Conservation (phyloP, 2,888 invertebrate genomes). For the Mechanitis messenoides region DNA sequence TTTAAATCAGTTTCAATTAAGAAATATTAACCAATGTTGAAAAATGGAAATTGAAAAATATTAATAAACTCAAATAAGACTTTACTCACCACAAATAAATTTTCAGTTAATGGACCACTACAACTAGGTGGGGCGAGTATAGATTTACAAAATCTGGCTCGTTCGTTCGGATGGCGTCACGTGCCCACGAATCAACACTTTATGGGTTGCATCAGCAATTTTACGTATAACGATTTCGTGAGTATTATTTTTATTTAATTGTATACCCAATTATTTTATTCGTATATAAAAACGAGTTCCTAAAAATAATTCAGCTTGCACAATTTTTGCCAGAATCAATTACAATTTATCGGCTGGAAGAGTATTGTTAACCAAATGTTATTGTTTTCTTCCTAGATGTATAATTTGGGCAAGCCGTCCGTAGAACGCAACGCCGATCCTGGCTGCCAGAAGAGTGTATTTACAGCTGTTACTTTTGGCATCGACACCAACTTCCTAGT, state of each 20-base stretch:
- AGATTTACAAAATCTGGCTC: constrained; percentile 78
- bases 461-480: constrained; percentile 87
- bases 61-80: neutral
- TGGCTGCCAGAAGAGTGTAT: constrained; percentile 84
- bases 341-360: neutral
- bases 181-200: constrained; percentile 84
- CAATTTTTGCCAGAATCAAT: too few species aligned
- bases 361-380: neutral
- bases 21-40: too few species aligned
- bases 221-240: constrained; percentile 88
- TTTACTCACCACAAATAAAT: constrained; percentile 6
- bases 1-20: too few species aligned
- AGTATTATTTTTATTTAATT: constrained; percentile 37
- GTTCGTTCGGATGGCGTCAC: constrained; percentile 81
- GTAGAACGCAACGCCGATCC: constrained; percentile 82
- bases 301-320: too few species aligned
- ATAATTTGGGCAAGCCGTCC: constrained; percentile 91
- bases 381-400: constrained; percentile 77
- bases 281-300: too few species aligned
- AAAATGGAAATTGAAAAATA: too few species aligned
- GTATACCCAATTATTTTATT: neutral
- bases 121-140: constrained; percentile 88
- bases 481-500: constrained; percentile 92
- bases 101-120: constrained; percentile 87
- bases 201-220: constrained; percentile 92